Conservation (phyloP, 2,888 invertebrate species). For the Hirtodrosophila histrioides region DNA sequence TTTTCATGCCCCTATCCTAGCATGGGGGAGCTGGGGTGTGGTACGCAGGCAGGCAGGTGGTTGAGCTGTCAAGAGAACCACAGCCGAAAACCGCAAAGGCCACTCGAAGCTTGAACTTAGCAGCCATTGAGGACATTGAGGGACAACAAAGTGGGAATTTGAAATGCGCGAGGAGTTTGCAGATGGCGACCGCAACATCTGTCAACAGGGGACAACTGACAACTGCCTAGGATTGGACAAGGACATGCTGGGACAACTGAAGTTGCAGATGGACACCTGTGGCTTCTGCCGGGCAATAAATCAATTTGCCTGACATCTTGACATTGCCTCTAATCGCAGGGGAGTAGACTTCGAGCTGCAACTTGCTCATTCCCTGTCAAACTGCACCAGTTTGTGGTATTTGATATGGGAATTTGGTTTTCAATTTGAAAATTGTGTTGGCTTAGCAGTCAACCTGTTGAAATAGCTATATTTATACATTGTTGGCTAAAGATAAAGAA, state of each 20-base stretch:
- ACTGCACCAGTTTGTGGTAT: slow-evolving; percentile 4
- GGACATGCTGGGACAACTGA: slow-evolving; percentile 22
- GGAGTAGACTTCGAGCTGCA: slow-evolving; percentile 23
- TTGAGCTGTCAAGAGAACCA: slow-evolving; percentile 38
- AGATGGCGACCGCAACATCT: slow-evolving; percentile 67
- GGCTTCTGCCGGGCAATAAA: slow-evolving; percentile 67
- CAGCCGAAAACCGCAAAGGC: slow-evolving; percentile 58
- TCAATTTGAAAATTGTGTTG: slow-evolving; percentile 4
- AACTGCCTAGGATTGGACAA: slow-evolving; percentile 35
- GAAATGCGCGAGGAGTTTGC: slow-evolving; percentile 54
- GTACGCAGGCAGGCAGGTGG: slow-evolving; percentile 18
- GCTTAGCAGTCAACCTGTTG: neutral
- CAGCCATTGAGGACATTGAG: slow-evolving; percentile 40
- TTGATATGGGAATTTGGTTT: neutral
- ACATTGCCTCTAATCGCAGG: slow-evolving; percentile 57
- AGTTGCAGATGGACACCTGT: slow-evolving; percentile 63
- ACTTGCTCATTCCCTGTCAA: slow-evolving; percentile 12
- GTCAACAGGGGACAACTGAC: slow-evolving; percentile 58
- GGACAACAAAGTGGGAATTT: slow-evolving; percentile 54
- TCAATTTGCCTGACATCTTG: slow-evolving; percentile 67
- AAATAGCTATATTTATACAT: too few species aligned
- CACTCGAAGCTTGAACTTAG: slow-evolving; percentile 46
- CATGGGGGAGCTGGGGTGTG: neutral
- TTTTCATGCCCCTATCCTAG: slow-evolving; percentile 39
- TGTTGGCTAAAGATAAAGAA: too few species aligned